Evolutionary conservation across 1,140 invertebrate species (phyloP), one percentile per base, ranked within the genome.

Genomic region (Caerostris darwini): DNA sequence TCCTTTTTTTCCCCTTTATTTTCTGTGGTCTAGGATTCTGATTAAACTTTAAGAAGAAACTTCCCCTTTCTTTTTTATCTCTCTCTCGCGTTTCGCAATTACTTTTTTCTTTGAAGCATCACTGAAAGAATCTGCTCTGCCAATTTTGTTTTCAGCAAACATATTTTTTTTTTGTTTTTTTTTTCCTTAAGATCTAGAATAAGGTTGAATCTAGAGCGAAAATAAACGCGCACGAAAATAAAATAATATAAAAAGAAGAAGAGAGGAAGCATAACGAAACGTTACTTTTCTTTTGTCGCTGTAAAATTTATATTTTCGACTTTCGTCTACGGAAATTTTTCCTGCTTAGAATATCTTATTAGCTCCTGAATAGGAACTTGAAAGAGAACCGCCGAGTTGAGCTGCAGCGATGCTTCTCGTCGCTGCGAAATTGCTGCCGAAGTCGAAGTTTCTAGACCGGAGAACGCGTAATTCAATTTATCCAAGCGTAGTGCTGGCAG

Each of bases 231-330:
- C 4, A 67, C 3, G 7, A 34, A 5, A n/a, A 34, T 34, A 34
- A 34, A 34, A 34, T 34, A 34, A 34, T 50, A 77, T 50, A 50
- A 50, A 3, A 61, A 61, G 17, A 34, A 34, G 53, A 64, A 0
- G 4, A 54, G 17, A 53, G 14, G 17, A 56, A 82, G 17, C 50
- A 82, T 54, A 53, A 82, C 34, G 12, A 82, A 53, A 82, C 10
- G 6, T 87, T 34, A 64, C 85, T 82, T 57, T 54, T 19, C 50
- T 82, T 19, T 54, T 14, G 53, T 58, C 64, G n/a, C 5, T 7
- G 14, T 58, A 85, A 85, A 85, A 85, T 85, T 57, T 85, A 85
- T 17, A 34, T 85, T 85, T 85, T 56, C 17, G n/a, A 19, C 82
- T 85, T 85, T 58, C 56, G 82, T 85, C 56, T 58, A 85, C 56